Conservation (phyloP, 2,888 invertebrate species). For the Galeopsomyia nigrocyanea region DNA sequence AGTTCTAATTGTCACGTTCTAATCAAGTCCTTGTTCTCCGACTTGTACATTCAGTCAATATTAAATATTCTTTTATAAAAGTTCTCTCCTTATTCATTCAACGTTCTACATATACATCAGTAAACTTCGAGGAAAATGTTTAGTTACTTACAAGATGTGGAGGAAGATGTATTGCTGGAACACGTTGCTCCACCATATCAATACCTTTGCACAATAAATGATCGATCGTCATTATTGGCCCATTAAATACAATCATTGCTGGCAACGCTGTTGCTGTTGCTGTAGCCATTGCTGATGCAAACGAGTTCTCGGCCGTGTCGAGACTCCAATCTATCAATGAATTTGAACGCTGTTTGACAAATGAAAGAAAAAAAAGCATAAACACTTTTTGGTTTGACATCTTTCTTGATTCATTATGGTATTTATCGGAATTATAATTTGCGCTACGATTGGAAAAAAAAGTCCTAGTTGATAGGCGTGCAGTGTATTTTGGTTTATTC, state of each 20-base stretch:
- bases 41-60: too few relatives aligned
- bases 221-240: constrained; percentile 81
- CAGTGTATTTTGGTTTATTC: constrained; percentile 15
- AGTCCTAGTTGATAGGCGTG: background rate
- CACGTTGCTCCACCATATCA: constrained; percentile 86
- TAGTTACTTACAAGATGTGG: constrained; percentile 81
- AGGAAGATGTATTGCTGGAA: constrained; percentile 86
- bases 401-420: background rate
- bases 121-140: too few relatives aligned
- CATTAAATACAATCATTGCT: constrained; percentile 74
- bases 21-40: too few relatives aligned
- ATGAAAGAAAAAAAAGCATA: constrained; percentile 2
- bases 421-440: background rate
- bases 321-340: constrained; percentile 82
- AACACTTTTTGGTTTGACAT: background rate
- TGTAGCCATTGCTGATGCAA: constrained; percentile 69
- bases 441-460: background rate
- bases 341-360: constrained; percentile 74
- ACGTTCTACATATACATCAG: too few relatives aligned
- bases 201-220: constrained; percentile 85
- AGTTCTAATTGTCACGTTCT: too few relatives aligned
- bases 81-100: too few relatives aligned
- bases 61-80: too few relatives aligned
- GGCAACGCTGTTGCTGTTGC: constrained; percentile 83
- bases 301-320: constrained; percentile 80